phyloP scores from a whole-genome alignment of 2,797 vertebrate genomes.

The Rhynchotus rufescens region DNA sequence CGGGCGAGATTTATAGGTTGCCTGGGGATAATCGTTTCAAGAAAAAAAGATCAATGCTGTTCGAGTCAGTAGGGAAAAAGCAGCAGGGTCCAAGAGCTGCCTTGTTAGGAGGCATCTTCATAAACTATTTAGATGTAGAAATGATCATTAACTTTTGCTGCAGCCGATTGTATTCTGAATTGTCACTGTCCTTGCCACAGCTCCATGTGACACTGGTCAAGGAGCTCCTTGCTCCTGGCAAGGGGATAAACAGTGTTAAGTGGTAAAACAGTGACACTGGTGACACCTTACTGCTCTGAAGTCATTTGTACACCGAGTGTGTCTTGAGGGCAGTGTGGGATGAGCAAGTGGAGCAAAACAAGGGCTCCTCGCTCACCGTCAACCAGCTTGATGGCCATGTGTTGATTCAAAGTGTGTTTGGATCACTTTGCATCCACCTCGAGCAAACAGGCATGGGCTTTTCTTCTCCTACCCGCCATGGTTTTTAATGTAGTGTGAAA shows the following conservation, averaged over 20 bases:
- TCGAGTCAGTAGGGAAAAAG: conserved; percentile 23
- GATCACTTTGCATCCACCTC: neutral
- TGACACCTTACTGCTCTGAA: neutral
- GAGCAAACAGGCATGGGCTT: neutral
- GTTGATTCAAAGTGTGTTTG: neutral
- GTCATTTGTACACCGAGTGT: neutral
- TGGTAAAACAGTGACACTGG: neutral
- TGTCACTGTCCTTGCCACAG: neutral
- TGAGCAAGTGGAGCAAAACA: neutral
- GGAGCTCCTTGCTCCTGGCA: neutral
- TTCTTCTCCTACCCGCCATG: neutral
- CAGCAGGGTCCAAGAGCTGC: neutral
- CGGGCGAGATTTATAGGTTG: conserved; percentile 57
- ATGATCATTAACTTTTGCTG: conserved; percentile 62
- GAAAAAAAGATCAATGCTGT: conserved; percentile 48
- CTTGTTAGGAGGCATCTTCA: conserved; percentile 48
- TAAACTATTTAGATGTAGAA: conserved; percentile 60
- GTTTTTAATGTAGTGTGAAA: neutral
- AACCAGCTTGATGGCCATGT: neutral
- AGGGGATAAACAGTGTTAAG: neutral
- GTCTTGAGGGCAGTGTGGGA: neutral
- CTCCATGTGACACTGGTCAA: neutral
- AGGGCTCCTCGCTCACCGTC: neutral
- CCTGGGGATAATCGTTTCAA: conserved; percentile 36
- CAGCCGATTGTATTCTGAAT: neutral